A percentile compares a stretch with the other conserved stretches of the same genome.
These are phyloP conservation scores for Yoshiicerus persimilis DNA, from an alignment of 1,140 invertebrate genomes.

Conservation along the genomic window DNA sequence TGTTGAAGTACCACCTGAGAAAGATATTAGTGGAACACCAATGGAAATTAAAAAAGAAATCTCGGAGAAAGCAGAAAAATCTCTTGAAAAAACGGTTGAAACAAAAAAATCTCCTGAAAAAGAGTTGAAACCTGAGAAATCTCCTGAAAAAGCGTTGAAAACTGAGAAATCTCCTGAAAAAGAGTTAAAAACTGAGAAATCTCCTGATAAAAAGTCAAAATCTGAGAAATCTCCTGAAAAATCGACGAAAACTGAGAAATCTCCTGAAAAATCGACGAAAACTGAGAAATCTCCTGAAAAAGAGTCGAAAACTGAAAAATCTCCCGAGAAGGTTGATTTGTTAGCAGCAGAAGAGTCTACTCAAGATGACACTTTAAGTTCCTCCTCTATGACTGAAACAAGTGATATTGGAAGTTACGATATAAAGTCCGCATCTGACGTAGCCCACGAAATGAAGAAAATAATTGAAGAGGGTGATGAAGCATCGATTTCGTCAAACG, in stretches of 20 bases:
- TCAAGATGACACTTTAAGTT: neutral
- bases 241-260: neutral
- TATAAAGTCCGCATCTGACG: neutral
- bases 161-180: neutral
- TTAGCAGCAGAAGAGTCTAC: neutral
- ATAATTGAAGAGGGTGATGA: neutral
- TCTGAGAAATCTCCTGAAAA: neutral
- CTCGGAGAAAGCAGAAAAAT: neutral
- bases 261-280: neutral
- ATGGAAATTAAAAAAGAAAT: neutral
- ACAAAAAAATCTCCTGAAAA: neutral
- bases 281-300: neutral
- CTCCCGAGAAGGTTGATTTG: neutral
- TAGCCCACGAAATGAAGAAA: neutral
- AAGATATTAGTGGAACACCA: neutral
- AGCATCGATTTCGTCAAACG: neutral
- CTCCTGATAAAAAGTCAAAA: neutral
- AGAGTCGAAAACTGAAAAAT: slow-evolving; percentile 7
- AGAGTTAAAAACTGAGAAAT: neutral
- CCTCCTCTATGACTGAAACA: neutral
- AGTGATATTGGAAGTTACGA: neutral
- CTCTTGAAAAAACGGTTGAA: neutral
- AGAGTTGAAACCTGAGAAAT: neutral
- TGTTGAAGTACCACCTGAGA: neutral
- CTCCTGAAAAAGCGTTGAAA: neutral